These are phyloP conservation scores for Atlantisia rogersi DNA, from an alignment of 2,113 vertebrate species.

Conservation along the genomic window DNA sequence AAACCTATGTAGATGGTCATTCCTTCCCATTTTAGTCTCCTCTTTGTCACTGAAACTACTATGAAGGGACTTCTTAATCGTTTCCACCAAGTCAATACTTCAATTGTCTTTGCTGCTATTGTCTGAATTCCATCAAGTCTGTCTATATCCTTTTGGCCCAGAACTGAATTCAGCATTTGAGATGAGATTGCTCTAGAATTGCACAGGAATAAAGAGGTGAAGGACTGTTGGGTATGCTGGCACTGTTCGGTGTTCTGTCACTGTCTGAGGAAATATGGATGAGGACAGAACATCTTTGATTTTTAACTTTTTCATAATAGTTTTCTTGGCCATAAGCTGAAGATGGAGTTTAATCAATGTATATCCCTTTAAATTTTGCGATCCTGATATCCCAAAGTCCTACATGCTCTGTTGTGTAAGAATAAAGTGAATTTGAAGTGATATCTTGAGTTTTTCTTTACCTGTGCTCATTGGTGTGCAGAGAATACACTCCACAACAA, in stretches of 20 bases:
- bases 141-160: neutral
- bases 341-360: neutral
- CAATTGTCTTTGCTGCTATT: neutral
- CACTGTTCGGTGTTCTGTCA: neutral
- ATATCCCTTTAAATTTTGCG: slow-evolving; percentile 1
- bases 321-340: slow-evolving; percentile 17
- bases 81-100: slow-evolving; percentile 8
- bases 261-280: neutral
- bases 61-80: neutral
- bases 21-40: neutral
- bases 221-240: neutral
- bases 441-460: neutral
- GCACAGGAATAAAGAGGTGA: neutral
- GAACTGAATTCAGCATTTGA: neutral
- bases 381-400: neutral
- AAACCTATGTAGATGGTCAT: neutral
- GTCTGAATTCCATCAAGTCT: neutral
- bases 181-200: neutral
- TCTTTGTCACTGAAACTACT: neutral
- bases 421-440: neutral
- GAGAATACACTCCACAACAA: neutral
- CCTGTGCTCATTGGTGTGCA: neutral
- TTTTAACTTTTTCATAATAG: neutral
- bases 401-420: neutral
- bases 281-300: neutral